These are phyloP conservation scores for Drosophila mulleri DNA, from an alignment of 2,888 invertebrate genomes.

Conservation along the genomic window DNA sequence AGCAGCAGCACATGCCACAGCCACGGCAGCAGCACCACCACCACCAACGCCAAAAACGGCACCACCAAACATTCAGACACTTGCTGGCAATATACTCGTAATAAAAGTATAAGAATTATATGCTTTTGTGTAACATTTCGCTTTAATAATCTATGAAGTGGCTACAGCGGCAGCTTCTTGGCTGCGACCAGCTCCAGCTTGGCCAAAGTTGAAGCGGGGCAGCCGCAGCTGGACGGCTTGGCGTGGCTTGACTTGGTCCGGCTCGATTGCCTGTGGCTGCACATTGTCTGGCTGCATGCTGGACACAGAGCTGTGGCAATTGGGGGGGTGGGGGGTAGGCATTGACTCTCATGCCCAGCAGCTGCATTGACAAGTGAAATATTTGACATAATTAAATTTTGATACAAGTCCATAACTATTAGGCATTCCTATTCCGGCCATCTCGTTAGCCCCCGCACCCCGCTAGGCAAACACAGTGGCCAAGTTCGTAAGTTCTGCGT, in stretches of 20 bases:
- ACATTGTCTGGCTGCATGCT: slow-evolving; percentile 9
- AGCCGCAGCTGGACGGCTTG: slow-evolving; percentile 47
- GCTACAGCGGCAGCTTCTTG: slow-evolving; percentile 36
- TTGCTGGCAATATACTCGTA: slow-evolving; percentile 48
- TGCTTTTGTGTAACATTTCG: slow-evolving; percentile 73
- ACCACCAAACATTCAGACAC: slow-evolving; percentile 28
- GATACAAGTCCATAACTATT: slow-evolving; percentile 79
- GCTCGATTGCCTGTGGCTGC: slow-evolving; percentile 20
- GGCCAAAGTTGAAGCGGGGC: slow-evolving; percentile 22
- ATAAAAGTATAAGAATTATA: slow-evolving; percentile 75
- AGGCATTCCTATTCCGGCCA: slow-evolving; percentile 48
- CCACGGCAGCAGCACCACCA: not conserved
- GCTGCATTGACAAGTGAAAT: slow-evolving; percentile 80
- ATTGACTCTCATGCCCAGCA: slow-evolving; percentile 35
- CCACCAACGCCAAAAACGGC: slow-evolving; percentile 4
- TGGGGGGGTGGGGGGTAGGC: not conserved
- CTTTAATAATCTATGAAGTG: slow-evolving; percentile 83
- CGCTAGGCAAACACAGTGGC: slow-evolving; percentile 29
- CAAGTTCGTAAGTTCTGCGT: not conserved
- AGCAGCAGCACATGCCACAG: slow-evolving; percentile 1
- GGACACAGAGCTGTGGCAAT: not conserved
- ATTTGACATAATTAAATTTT: slow-evolving; percentile 83
- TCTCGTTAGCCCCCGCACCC: slow-evolving; percentile 28
- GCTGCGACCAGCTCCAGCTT: slow-evolving; percentile 29
- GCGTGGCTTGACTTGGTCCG: not conserved